These are phyloP conservation scores for Rhinoderma darwinii DNA, from an alignment of 2,113 vertebrate species.

Conservation along the genomic window DNA sequence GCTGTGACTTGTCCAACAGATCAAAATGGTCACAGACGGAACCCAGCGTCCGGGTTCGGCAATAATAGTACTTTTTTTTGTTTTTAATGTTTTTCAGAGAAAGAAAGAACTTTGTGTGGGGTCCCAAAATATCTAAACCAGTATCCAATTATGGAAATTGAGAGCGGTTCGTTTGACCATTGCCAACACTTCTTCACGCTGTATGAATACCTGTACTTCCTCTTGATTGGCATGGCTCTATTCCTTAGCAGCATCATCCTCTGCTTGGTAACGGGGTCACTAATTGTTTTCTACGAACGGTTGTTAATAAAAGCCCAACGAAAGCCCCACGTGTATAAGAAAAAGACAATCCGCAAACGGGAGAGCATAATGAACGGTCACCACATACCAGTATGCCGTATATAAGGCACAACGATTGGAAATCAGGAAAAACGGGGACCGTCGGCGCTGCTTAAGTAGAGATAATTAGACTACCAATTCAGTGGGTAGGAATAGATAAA, in stretches of 20 bases:
- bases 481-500: too few species aligned
- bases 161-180: conserved; percentile 70
- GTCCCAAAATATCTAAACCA: conserved; percentile 62
- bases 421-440: too few species aligned
- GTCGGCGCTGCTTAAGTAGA: too few species aligned
- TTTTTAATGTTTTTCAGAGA: conserved; percentile 30
- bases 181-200: conserved; percentile 62
- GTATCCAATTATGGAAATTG: conserved; percentile 65
- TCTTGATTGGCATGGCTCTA: conserved; percentile 66
- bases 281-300: conserved; percentile 56
- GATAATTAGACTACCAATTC: too few species aligned
- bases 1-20: too few species aligned
- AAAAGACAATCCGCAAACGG: not conserved
- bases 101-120: conserved; percentile 63
- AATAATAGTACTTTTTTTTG: not conserved
- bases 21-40: too few species aligned
- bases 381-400: not conserved
- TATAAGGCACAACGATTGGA: too few species aligned
- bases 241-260: conserved; percentile 72
- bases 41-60: too few species aligned
- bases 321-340: not conserved
- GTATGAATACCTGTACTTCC: conserved; percentile 63
- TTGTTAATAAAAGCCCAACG: not conserved
- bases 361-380: not conserved
- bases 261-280: conserved; percentile 68